Evolutionary conservation across 1,140 invertebrate genomes (phyloP).

Genomic region (Pentalonia nigronervosa): DNA sequence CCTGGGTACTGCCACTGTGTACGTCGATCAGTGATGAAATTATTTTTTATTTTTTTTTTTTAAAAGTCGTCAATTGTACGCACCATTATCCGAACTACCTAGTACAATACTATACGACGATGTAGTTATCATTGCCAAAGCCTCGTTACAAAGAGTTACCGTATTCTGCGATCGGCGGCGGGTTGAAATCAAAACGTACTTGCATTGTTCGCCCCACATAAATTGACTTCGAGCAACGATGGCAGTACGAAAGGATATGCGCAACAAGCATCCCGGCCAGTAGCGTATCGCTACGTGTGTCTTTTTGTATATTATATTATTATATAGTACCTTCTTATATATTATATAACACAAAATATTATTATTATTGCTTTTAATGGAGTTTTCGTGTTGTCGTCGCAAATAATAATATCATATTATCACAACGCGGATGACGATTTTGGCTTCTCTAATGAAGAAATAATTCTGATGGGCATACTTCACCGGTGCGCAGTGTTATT

Average conservation of each 20-base stretch:
- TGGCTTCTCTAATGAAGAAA: constrained; percentile 41
- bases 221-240: neutral
- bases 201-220: neutral
- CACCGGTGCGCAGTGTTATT: neutral
- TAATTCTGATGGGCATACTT: constrained; percentile 1
- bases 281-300: neutral
- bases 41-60: neutral
- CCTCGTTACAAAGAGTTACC: neutral
- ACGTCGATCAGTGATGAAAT: neutral
- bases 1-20: too few species aligned
- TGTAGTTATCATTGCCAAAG: neutral
- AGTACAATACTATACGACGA: too few species aligned
- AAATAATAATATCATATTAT: constrained; percentile 31
- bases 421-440: constrained; percentile 22
- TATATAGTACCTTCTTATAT: neutral
- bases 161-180: neutral
- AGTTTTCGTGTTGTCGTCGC: constrained; percentile 39
- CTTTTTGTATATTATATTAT: neutral
- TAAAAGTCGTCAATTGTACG: neutral
- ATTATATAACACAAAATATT: neutral
- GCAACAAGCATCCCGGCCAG: neutral
- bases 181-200: neutral
- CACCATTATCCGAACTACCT: neutral
- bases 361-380: constrained; percentile 41
- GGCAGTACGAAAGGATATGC: neutral